These are phyloP conservation scores for Lucinisca nassula DNA, from an alignment of 2,888 invertebrate genomes.

Conservation along the genomic window DNA sequence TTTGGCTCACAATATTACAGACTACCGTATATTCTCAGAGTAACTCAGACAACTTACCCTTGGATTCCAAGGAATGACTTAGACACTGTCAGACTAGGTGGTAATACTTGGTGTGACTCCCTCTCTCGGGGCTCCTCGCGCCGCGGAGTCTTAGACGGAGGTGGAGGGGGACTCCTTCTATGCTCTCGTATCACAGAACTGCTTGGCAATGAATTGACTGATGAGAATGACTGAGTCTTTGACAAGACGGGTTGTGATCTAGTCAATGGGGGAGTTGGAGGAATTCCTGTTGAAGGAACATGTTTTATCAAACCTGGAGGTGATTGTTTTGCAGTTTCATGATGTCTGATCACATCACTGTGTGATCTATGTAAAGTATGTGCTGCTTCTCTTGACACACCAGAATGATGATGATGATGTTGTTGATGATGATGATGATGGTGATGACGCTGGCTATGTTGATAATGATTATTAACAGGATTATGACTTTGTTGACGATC, in stretches of 20 bases:
- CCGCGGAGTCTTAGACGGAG: constrained; percentile 44
- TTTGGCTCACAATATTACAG: too few relatives aligned
- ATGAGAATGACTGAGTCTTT: constrained; percentile 14
- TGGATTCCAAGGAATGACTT: constrained; percentile 68
- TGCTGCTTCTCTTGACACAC: not conserved
- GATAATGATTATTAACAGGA: not conserved
- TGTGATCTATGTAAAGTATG: not conserved
- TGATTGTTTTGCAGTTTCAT: not conserved
- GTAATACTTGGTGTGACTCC: constrained; percentile 66
- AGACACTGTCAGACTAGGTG: constrained; percentile 68
- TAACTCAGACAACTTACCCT: constrained; percentile 61
- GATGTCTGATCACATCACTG: not conserved
- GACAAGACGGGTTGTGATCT: constrained; percentile 10
- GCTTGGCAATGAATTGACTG: constrained; percentile 44
- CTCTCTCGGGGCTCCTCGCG: constrained; percentile 52
- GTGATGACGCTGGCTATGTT: constrained; percentile 12
- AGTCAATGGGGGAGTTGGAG: constrained; percentile 39
- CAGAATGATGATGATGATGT: not conserved
- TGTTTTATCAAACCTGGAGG: not conserved
- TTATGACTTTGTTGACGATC: not conserved
- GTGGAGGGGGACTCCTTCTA: constrained; percentile 54
- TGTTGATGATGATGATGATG: not conserved
- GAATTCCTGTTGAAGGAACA: not conserved
- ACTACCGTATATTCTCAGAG: too few relatives aligned
- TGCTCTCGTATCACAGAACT: constrained; percentile 63